Percentiles rank a stretch among this genome's conserved stretches.
phyloP scores from a whole-genome alignment of 2,888 invertebrate genomes.

The Labia minor region DNA sequence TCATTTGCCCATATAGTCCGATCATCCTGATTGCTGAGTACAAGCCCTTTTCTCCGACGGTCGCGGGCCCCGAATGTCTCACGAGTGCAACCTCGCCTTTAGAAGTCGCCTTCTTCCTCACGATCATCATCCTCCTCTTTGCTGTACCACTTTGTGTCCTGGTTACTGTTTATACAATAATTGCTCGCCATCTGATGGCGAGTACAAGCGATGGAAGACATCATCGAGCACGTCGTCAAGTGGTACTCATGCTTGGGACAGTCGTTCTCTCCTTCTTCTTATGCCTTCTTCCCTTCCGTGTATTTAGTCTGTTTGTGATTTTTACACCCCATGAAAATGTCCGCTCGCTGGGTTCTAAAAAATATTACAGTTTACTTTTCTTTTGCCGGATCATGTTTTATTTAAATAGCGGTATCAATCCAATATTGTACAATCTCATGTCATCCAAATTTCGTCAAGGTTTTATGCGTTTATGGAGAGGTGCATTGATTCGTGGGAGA shows the following conservation, averaged over 20 bases:
- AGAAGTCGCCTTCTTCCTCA: constrained; percentile 69
- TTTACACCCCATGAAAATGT: constrained; percentile 59
- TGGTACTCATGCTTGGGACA: constrained; percentile 75
- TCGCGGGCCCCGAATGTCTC: constrained; percentile 61
- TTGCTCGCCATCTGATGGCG: constrained; percentile 70
- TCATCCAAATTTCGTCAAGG: constrained; percentile 80
- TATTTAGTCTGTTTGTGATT: constrained; percentile 73
- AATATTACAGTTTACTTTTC: constrained; percentile 70
- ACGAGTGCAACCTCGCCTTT: constrained; percentile 65
- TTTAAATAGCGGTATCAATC: constrained; percentile 81
- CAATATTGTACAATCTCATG: constrained; percentile 85
- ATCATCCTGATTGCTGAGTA: constrained; percentile 50
- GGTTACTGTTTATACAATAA: constrained; percentile 68
- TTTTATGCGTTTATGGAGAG: constrained; percentile 54
- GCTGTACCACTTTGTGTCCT: constrained; percentile 68
- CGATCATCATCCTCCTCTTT: constrained; percentile 66
- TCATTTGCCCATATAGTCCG: constrained; percentile 31
- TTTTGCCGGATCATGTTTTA: constrained; percentile 80
- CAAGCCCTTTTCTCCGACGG: constrained; percentile 39
- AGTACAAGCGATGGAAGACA: constrained; percentile 57
- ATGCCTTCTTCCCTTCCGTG: constrained; percentile 75
- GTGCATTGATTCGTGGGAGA: background rate
- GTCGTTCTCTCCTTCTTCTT: constrained; percentile 81
- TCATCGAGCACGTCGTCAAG: constrained; percentile 64
- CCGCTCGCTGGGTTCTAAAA: constrained; percentile 58